Evolutionary conservation across 1,140 invertebrate genomes (phyloP).

Genomic region (Micrasema minimum): DNA sequence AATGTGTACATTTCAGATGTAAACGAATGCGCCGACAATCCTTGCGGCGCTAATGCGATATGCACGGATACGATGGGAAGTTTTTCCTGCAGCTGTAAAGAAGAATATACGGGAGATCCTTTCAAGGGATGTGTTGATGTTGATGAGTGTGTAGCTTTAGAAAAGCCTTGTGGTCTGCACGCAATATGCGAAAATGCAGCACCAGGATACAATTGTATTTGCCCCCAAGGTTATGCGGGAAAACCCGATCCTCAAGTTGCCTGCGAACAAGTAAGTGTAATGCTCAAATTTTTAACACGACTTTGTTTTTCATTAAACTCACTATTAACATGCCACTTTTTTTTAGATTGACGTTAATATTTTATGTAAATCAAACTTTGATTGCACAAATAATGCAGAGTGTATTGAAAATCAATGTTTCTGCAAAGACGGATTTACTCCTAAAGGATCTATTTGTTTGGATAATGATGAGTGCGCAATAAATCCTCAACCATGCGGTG

Average conservation of each 20-base stretch:
- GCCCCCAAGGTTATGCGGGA: slow-evolving; percentile 87
- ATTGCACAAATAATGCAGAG: slow-evolving; percentile 92
- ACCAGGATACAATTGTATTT: slow-evolving; percentile 89
- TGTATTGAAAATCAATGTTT: slow-evolving; percentile 90
- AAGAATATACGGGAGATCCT: slow-evolving; percentile 87
- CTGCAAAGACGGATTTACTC: slow-evolving; percentile 88
- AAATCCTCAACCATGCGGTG: slow-evolving; percentile 78
- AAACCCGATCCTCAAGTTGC: slow-evolving; percentile 84
- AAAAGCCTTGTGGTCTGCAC: slow-evolving; percentile 85
- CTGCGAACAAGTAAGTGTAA: slow-evolving; percentile 80
- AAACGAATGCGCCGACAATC: slow-evolving; percentile 87
- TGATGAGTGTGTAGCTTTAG: slow-evolving; percentile 85
- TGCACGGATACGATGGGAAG: slow-evolving; percentile 90
- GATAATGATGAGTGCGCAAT: slow-evolving; percentile 86
- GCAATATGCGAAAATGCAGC: slow-evolving; percentile 88
- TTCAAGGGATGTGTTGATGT: slow-evolving; percentile 88
- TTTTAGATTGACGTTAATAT: slow-evolving; percentile 83
- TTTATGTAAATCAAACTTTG: slow-evolving; percentile 87
- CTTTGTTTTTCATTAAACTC: too few relatives aligned
- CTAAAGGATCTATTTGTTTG: slow-evolving; percentile 79
- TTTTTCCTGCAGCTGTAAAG: slow-evolving; percentile 83
- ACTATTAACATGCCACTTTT: slow-evolving; percentile 7
- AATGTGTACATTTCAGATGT: slow-evolving; percentile 73
- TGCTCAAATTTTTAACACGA: slow-evolving; percentile 17
- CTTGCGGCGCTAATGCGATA: slow-evolving; percentile 85